A percentile compares a stretch with the other conserved stretches of the same genome.
Evolutionary conservation across 2,113 vertebrate genomes (phyloP).

Genomic region (Sialia sialis): DNA sequence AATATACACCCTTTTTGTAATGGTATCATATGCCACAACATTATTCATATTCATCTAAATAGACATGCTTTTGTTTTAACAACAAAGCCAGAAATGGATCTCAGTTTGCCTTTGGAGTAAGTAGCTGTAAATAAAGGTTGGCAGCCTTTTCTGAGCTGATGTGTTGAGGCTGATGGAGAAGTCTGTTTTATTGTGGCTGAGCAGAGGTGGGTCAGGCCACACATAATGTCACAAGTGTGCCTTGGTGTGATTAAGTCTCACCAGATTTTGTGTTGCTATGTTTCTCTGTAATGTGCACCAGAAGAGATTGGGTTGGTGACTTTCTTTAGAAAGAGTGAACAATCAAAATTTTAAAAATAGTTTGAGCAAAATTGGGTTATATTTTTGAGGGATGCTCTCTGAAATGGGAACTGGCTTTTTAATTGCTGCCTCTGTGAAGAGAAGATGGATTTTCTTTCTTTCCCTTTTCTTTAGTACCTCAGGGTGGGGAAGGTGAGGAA

Average conservation of each 20-base stretch:
- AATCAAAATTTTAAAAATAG: neutral
- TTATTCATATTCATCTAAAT: neutral
- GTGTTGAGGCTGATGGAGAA: neutral
- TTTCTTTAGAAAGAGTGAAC: neutral
- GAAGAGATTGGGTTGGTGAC: neutral
- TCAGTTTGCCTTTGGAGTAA: neutral
- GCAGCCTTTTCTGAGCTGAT: neutral
- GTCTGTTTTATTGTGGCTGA: neutral
- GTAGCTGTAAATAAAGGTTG: neutral
- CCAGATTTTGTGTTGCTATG: neutral
- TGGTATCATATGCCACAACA: rapidly evolving
- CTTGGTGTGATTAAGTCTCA: neutral
- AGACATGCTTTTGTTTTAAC: neutral
- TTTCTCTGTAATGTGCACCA: neutral
- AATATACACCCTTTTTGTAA: neutral
- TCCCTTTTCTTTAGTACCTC: neutral
- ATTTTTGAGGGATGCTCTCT: neutral
- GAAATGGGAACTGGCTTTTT: neutral
- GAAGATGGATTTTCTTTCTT: neutral
- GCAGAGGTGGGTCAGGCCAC: neutral
- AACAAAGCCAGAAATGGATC: neutral
- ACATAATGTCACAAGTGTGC: rapidly evolving
- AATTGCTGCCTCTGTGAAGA: neutral
- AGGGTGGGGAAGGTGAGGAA: neutral
- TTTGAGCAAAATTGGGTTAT: neutral